Conservation (phyloP, 1,140 invertebrate species). For the Brachionus sp. region DNA sequence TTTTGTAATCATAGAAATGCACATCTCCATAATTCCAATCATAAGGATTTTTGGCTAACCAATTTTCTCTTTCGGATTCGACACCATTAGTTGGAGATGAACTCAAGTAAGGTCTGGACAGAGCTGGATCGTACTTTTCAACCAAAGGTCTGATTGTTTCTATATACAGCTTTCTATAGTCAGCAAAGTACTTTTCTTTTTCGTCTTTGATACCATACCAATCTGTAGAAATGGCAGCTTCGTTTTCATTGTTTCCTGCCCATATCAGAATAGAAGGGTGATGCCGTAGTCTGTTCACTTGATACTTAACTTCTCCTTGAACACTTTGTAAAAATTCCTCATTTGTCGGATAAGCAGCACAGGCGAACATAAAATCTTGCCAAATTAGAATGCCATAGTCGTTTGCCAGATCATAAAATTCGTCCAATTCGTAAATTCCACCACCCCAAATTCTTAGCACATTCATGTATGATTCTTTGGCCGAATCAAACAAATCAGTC, state of each 20-base stretch:
- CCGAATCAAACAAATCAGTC: conserved; percentile 67
- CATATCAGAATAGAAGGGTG: conserved; percentile 81
- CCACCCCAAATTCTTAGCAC: conserved; percentile 95
- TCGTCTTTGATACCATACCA: conserved; percentile 64
- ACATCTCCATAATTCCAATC: conserved; percentile 81
- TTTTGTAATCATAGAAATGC: conserved; percentile 84
- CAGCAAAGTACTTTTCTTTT: conserved; percentile 62
- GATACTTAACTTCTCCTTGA: conserved; percentile 66
- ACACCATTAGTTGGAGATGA: conserved; percentile 90
- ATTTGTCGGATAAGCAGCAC: conserved; percentile 83
- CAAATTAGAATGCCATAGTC: conserved; percentile 60
- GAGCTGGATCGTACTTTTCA: conserved; percentile 62
- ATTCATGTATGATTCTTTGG: conserved; percentile 79
- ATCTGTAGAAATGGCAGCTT: conserved; percentile 76
- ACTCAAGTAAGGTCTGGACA: conserved; percentile 68
- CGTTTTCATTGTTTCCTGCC: conserved; percentile 97
- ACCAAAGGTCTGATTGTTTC: conserved; percentile 71
- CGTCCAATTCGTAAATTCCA: conserved; percentile 65
- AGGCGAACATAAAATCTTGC: conserved; percentile 90
- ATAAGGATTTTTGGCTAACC: conserved; percentile 72
- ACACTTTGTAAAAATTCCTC: conserved; percentile 71
- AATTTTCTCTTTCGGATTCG: conserved; percentile 69
- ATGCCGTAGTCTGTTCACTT: conserved; percentile 73
- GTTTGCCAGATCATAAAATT: conserved; percentile 75
- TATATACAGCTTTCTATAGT: conserved; percentile 83